phyloP scores from a whole-genome alignment of 2,797 vertebrate genomes.

The Dallia pectoralis region DNA sequence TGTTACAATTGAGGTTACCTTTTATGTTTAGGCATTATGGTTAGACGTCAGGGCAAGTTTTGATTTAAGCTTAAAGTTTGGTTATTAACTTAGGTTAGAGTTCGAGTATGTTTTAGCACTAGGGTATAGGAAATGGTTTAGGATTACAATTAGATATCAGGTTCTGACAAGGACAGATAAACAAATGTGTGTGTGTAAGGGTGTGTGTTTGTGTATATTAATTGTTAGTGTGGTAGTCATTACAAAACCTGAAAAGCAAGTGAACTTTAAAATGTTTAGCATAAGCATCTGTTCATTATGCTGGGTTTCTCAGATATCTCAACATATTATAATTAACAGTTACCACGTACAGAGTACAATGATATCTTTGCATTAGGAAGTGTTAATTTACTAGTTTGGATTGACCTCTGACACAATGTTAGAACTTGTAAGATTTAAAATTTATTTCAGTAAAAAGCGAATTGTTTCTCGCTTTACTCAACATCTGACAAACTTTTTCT shows the following conservation, averaged over 20 bases:
- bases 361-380: background rate
- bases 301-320: conserved; percentile 53
- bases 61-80: too few relatives aligned
- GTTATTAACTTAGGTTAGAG: too few relatives aligned
- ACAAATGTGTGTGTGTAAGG: background rate
- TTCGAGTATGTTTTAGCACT: too few relatives aligned
- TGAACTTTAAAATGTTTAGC: conserved; percentile 57
- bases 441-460: background rate
- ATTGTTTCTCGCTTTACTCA: background rate
- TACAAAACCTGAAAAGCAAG: conserved; percentile 43
- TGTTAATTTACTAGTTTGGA: background rate
- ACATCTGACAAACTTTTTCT: conserved; percentile 27
- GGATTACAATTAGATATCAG: too few relatives aligned
- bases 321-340: background rate
- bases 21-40: too few relatives aligned
- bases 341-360: background rate
- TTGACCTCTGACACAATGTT: background rate
- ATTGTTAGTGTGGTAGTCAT: conserved; percentile 41
- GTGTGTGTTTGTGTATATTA: background rate
- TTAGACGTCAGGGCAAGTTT: too few relatives aligned
- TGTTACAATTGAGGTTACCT: too few relatives aligned
- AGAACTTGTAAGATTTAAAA: background rate
- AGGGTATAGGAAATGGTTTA: too few relatives aligned
- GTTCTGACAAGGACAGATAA: background rate
- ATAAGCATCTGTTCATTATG: conserved; percentile 60